Base-by-base conservation (phyloP, 23 tunicate species). In the Diplosoma virens region DNA sequence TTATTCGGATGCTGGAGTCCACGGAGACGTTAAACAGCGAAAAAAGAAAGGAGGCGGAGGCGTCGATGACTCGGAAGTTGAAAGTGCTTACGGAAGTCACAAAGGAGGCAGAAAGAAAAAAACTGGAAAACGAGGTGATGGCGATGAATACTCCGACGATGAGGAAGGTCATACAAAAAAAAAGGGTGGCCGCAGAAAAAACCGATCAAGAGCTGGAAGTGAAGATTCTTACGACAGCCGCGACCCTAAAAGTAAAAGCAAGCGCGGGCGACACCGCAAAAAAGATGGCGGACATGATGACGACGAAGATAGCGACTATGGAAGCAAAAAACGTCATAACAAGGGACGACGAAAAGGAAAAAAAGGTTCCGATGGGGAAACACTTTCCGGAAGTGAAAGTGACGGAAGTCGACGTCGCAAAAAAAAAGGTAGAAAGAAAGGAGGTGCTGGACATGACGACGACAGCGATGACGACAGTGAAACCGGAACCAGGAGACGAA, bases 41-140 rank as follows among this genome's bases (percentile, higher is more conserved):
- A 23, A 61, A 11, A 75, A 74, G 66, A 82, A 82, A 73, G 81
- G 66, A 5, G 81, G 87, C n/a, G 41, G 37, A 25, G 87, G 47
- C 26, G 41, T 47, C 37, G 82, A 52, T 1, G 94, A 65, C 33
- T 82, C 78, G 1, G 86, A 87, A 11, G 47, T 75, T 61, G 82
- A 67, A 56, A 77, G 87, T 26, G 86, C 58, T 21, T 25, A 33
- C 14, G 86, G 95, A 5, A 50, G 71, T 18, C 82, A 86, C 56
- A 87, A 76, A 58, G 65, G 65, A 32, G 80, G 78, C 16, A 60
- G 88, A 0, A 61, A 77, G 3, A 78, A 66, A 59, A 86, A 80
- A 24, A 58, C 82, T 0, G 58, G 80, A 45, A 56, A 67, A 0
- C 33, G 47, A 0, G 85, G 22, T 4, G 65, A 33, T 41, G 82